Percentiles rank a stretch among this genome's conserved stretches.
Conservation (phyloP, 2,113 vertebrate species). For the Ammodramus savannarum region DNA sequence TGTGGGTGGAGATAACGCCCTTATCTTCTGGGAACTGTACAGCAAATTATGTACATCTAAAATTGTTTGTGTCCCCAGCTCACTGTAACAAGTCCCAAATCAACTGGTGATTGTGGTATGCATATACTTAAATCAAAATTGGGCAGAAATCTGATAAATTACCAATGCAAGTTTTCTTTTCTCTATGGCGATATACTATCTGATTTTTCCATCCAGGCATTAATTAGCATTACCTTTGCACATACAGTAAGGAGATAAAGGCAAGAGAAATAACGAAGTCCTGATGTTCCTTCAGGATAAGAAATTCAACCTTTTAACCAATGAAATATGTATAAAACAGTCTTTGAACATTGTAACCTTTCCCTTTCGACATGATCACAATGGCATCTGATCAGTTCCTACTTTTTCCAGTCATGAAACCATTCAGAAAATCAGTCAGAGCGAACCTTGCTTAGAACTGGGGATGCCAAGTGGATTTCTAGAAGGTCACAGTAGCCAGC, state of each 20-base stretch:
- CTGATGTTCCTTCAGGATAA: constrained; percentile 62
- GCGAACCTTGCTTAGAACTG: neutral
- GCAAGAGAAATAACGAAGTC: constrained; percentile 18
- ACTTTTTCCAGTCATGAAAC: constrained; percentile 38
- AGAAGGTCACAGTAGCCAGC: neutral
- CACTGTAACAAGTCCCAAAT: neutral
- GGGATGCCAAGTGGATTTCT: neutral
- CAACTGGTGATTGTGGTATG: neutral
- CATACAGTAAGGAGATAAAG: constrained; percentile 41
- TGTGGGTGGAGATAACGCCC: neutral
- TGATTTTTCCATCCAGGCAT: constrained; percentile 54
- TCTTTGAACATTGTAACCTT: constrained; percentile 42
- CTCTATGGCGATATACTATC: neutral
- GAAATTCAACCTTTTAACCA: constrained; percentile 56
- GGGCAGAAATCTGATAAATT: neutral
- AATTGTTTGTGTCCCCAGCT: neutral
- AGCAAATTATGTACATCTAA: neutral
- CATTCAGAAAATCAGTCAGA: constrained; percentile 30
- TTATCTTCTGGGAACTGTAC: neutral
- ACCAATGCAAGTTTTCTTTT: neutral
- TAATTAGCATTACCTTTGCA: constrained; percentile 59
- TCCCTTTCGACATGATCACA: neutral
- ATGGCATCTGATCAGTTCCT: neutral
- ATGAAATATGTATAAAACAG: constrained; percentile 63
- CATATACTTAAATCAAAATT: neutral